phyloP scores from a whole-genome alignment of 2,888 invertebrate species.

The Kuschelorhynchus macadamiae region DNA sequence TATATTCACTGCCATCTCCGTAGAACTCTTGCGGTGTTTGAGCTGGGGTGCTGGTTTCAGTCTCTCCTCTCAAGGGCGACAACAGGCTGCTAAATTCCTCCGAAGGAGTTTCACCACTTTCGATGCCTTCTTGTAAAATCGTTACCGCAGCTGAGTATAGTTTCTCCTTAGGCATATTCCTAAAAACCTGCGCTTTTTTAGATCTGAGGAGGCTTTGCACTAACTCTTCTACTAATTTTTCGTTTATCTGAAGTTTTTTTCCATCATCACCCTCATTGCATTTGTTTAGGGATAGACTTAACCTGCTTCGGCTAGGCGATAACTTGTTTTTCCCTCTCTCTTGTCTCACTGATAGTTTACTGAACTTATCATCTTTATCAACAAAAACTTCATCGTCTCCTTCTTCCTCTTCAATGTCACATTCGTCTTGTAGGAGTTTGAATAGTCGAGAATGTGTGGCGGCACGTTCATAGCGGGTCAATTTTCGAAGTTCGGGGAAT shows the following conservation, averaged over 20 bases:
- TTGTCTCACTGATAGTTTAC: constrained; percentile 50
- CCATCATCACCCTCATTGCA: constrained; percentile 71
- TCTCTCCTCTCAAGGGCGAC: constrained; percentile 63
- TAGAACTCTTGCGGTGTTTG: constrained; percentile 70
- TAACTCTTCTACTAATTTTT: constrained; percentile 73
- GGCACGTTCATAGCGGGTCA: constrained; percentile 77
- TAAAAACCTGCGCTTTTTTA: constrained; percentile 71
- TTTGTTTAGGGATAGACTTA: constrained; percentile 70
- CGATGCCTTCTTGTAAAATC: constrained; percentile 72
- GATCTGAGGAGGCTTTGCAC: constrained; percentile 73
- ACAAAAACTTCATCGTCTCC: constrained; percentile 56
- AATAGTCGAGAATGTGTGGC: constrained; percentile 81
- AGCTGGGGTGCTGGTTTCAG: constrained; percentile 70
- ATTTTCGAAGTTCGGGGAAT: constrained; percentile 73
- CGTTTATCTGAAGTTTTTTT: constrained; percentile 68
- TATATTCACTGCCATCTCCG: constrained; percentile 70
- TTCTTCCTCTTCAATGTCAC: constrained; percentile 66
- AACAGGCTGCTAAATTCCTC: constrained; percentile 65
- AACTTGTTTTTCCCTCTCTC: constrained; percentile 62
- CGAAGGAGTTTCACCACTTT: constrained; percentile 68
- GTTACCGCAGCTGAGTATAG: constrained; percentile 73
- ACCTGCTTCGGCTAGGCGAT: constrained; percentile 69
- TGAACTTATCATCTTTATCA: constrained; percentile 50
- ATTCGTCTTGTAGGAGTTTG: constrained; percentile 76
- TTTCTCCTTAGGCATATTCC: constrained; percentile 73